These are phyloP conservation scores for Thereva nobilitata DNA, from an alignment of 2,888 invertebrate species.

Conservation along the genomic window DNA sequence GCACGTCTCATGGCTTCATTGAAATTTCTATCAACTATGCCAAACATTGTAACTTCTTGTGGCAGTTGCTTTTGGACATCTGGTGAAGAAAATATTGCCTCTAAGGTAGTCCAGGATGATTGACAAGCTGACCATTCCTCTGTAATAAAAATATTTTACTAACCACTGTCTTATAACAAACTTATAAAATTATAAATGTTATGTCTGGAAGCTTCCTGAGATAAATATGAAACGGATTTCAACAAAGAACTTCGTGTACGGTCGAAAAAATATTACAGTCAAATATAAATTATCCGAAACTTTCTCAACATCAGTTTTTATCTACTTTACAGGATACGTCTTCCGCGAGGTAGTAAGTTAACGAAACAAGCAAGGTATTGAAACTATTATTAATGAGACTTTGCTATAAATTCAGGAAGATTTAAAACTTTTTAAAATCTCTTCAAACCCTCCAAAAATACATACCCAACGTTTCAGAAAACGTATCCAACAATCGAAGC, in stretches of 20 bases:
- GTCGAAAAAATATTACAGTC: too few species aligned
- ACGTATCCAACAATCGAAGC: slow-evolving; percentile 75
- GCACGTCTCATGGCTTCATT: slow-evolving; percentile 85
- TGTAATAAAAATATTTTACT: slow-evolving; percentile 49
- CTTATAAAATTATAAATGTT: not conserved
- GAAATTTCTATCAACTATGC: slow-evolving; percentile 85
- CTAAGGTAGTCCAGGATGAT: slow-evolving; percentile 91
- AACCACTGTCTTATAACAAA: not conserved
- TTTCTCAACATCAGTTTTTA: too few species aligned
- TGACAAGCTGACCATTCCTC: slow-evolving; percentile 90
- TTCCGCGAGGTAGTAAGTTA: too few species aligned
- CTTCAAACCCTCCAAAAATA: slow-evolving; percentile 20
- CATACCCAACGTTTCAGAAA: slow-evolving; percentile 77
- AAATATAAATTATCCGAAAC: too few species aligned
- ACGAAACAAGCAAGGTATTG: too few species aligned
- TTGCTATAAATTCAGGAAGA: too few species aligned
- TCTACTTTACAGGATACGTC: too few species aligned
- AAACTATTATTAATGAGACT: too few species aligned
- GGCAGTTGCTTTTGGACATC: slow-evolving; percentile 93
- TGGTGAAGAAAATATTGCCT: slow-evolving; percentile 92
- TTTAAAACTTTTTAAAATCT: too few species aligned
- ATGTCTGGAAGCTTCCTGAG: not conserved
- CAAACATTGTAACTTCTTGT: slow-evolving; percentile 84
- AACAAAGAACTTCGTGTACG: too few species aligned
- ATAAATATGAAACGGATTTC: too few species aligned